A percentile compares a stretch with the other conserved stretches of the same genome.
phyloP scores from a whole-genome alignment of 1,140 invertebrate genomes.

The Aphidius ervi region DNA sequence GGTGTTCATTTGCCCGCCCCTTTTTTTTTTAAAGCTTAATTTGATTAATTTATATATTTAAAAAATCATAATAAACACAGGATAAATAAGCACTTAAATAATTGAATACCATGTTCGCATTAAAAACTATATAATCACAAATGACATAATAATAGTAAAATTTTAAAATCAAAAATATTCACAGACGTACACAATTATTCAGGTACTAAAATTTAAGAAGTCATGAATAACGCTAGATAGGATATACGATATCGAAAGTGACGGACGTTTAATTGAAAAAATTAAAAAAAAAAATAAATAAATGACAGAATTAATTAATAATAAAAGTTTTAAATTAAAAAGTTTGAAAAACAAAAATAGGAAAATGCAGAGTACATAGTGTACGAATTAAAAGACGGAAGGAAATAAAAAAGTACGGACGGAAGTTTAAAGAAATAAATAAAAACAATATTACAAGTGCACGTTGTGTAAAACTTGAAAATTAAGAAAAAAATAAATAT shows the following conservation, averaged over 20 bases:
- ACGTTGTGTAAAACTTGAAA: slow-evolving; percentile 32
- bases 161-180: too few relatives aligned
- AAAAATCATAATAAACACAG: too few relatives aligned
- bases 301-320: too few relatives aligned
- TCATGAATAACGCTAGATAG: slow-evolving; percentile 13
- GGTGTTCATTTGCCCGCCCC: too few relatives aligned
- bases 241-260: slow-evolving; percentile 19
- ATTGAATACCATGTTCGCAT: background rate
- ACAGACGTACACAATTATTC: slow-evolving; percentile 6
- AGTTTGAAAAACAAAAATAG: background rate
- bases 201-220: slow-evolving; percentile 13
- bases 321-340: too few relatives aligned
- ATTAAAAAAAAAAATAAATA: slow-evolving; percentile 1
- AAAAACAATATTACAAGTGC: slow-evolving; percentile 25
- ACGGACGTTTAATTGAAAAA: slow-evolving; percentile 9
- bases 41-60: too few relatives aligned
- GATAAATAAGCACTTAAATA: too few relatives aligned
- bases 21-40: too few relatives aligned
- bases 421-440: slow-evolving; percentile 3
- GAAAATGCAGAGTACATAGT: slow-evolving; percentile 3
- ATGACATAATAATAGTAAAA: background rate
- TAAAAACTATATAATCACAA: background rate
- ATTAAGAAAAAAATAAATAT: slow-evolving; percentile 27
- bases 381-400: slow-evolving; percentile 14
- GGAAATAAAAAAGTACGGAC: slow-evolving; percentile 14